Conservation (phyloP, 1,140 invertebrate species). For the Scaptomyza hsui region DNA sequence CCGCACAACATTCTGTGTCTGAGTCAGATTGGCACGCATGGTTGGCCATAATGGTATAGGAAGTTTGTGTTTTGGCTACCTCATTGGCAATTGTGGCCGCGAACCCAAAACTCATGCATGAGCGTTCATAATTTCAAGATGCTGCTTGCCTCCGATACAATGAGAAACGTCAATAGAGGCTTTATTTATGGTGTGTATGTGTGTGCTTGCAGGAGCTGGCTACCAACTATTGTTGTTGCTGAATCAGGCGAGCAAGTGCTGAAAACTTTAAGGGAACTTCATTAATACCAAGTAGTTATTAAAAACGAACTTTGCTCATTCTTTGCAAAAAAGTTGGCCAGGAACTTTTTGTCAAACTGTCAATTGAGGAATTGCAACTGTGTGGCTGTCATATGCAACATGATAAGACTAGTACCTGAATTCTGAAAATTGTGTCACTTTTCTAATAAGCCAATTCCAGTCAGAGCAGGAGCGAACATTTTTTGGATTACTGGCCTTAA, state of each 20-base stretch:
- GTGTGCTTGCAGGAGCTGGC: conserved; percentile 52
- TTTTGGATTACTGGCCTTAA: conserved; percentile 25
- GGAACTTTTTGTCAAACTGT: neutral
- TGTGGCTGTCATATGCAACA: conserved; percentile 53
- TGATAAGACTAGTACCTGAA: conserved; percentile 35
- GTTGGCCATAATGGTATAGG: conserved; percentile 6
- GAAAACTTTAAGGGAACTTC: conserved; percentile 28
- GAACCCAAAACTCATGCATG: conserved; percentile 68
- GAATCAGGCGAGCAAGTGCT: conserved; percentile 49
- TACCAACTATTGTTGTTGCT: conserved; percentile 23
- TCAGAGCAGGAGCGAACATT: neutral
- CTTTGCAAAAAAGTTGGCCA: neutral
- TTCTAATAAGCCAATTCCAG: conserved; percentile 38
- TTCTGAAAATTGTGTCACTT: conserved; percentile 34
- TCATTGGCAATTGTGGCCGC: conserved; percentile 54
- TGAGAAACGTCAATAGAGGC: conserved; percentile 11
- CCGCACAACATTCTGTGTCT: conserved; percentile 20
- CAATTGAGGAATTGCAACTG: conserved; percentile 17
- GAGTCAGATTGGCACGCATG: conserved; percentile 52
- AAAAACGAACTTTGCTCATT: conserved; percentile 8
- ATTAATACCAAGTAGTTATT: conserved; percentile 40
- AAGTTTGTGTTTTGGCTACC: conserved; percentile 21
- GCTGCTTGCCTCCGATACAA: neutral
- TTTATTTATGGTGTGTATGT: neutral
- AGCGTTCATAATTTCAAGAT: conserved; percentile 51